phyloP scores from a whole-genome alignment of 2,888 invertebrate species.

The Ophonus ardosiacus region DNA sequence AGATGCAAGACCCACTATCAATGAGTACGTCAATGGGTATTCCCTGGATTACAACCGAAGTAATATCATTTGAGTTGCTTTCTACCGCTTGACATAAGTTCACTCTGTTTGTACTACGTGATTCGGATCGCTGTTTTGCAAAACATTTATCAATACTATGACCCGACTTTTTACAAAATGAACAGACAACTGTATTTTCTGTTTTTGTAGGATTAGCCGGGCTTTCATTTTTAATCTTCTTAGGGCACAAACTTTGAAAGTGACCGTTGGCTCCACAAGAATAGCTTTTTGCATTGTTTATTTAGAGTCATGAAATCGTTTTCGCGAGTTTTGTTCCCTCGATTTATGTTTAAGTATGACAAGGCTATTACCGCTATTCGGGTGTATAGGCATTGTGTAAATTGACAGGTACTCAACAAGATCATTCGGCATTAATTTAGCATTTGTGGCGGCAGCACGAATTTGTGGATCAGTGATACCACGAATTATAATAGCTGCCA shows the following conservation, averaged over 20 bases:
- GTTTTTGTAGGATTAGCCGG: not conserved
- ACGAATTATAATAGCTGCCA: not conserved
- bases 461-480: constrained; percentile 11
- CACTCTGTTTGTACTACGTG: not conserved
- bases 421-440: not conserved
- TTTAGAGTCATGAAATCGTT: not conserved
- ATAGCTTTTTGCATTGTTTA: not conserved
- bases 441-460: not conserved
- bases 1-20: not conserved
- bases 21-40: not conserved
- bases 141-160: not conserved
- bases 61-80: not conserved
- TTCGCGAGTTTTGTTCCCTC: not conserved
- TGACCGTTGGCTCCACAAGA: not conserved
- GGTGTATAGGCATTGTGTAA: not conserved
- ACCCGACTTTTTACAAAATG: not conserved
- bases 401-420: not conserved
- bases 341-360: not conserved
- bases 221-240: not conserved
- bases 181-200: not conserved
- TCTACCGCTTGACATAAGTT: not conserved
- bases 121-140: not conserved
- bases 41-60: not conserved
- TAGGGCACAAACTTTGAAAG: not conserved
- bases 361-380: not conserved